These are phyloP conservation scores for Thunnus albacares DNA, from an alignment of 2,797 vertebrate genomes.

Conservation along the genomic window DNA sequence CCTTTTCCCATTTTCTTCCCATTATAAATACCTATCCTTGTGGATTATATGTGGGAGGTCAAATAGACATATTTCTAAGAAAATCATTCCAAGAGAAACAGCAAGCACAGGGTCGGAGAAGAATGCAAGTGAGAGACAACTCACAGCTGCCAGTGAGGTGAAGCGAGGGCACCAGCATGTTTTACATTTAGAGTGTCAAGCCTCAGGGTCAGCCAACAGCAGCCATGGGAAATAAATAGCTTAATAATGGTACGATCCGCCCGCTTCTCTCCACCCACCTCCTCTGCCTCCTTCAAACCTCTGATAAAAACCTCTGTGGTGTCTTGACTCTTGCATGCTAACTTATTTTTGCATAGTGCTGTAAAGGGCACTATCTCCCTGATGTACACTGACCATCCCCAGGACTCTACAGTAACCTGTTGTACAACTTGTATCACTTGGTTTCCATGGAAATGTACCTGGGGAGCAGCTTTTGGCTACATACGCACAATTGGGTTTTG, in stretches of 20 bases:
- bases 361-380: conserved; percentile 23
- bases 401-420: not conserved
- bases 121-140: conserved; percentile 22
- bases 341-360: conserved; percentile 1
- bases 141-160: conserved; percentile 24
- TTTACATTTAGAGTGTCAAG: conserved; percentile 56
- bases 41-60: conserved; percentile 5
- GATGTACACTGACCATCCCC: conserved; percentile 11
- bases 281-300: conserved; percentile 21
- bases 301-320: conserved; percentile 26
- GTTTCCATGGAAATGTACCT: conserved; percentile 37
- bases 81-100: conserved; percentile 14
- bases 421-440: conserved; percentile 12
- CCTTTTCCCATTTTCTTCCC: not conserved
- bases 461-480: conserved; percentile 10
- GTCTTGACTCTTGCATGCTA: conserved; percentile 5
- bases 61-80: conserved; percentile 6
- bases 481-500: conserved; percentile 31
- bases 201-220: conserved; percentile 47
- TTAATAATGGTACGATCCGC: conserved; percentile 49
- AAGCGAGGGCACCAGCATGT: conserved; percentile 5
- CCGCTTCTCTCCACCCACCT: conserved; percentile 24
- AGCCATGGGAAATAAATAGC: conserved; percentile 59
- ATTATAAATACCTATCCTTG: conserved; percentile 7
- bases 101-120: conserved; percentile 23